Base-by-base conservation (phyloP, 2,797 vertebrate species). In the Eutrigla gurnardus region DNA sequence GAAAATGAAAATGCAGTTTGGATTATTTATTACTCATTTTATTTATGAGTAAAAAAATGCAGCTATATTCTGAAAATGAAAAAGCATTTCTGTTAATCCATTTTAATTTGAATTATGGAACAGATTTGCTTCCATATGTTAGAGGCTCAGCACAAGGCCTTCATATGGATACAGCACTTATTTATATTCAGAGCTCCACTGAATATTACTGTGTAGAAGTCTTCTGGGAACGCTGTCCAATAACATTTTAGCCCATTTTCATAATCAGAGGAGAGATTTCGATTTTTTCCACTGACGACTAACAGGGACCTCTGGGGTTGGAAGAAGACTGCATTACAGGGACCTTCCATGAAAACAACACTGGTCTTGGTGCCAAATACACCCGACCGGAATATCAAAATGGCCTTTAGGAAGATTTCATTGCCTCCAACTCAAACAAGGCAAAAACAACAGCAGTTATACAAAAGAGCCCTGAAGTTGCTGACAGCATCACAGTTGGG, bases 171-270 rank as follows among this genome's bases (percentile, higher is more conserved):
- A 66, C 69, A 61, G 49, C 63, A 71, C 61, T 78, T 82, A 79
- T 84, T 80, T 83, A 62, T 65, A 83, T 85, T 91, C 77, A 57
- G 61, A 73, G 71, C 59, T 67, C 76, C 50, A 17, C 77, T 65
- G 74, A 78, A 72, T 80, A 71, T 76, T 64, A 40, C 49, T 2
- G 45, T 40, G 52, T 53, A 64, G 70, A 77, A 68, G 57, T 80
- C 80, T 73, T 37, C 73, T 1, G 49, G 54, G 65, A 64, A 77
- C 3, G 2, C 78, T 73, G 59, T 76, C 50, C 70, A 84, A 81
- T 70, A 81, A 81, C 58, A 68, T 72, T 75, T 50, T 40, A 35
- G 54, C 49, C 47, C 32, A 52, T 65, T 82, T 80, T 78, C 25
- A 60, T 35, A 0, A 52, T 74, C 14, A 85, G 72, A 18, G 33